Conservation (phyloP, 2,888 invertebrate genomes). For the Ptychoptera contaminata region DNA sequence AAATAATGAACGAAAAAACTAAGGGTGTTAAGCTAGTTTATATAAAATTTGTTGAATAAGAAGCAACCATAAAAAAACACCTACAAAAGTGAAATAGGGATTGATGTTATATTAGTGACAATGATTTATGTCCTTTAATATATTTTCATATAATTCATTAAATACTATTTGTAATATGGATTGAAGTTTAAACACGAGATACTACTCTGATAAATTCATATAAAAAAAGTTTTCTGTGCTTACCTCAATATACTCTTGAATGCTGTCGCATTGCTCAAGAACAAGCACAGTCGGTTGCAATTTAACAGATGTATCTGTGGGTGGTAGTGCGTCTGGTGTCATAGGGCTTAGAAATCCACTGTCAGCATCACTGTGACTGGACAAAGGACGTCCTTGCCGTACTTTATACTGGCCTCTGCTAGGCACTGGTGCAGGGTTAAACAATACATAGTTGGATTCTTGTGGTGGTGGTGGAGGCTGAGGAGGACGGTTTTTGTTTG, state of each 20-base stretch:
- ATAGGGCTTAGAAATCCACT: slow-evolving; percentile 47
- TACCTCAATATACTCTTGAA: slow-evolving; percentile 31
- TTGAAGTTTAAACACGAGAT: background rate
- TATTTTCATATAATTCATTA: too few species aligned
- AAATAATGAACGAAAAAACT: too few species aligned
- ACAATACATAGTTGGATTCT: slow-evolving; percentile 10
- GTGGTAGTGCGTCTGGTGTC: slow-evolving; percentile 36
- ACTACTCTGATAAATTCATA: background rate
- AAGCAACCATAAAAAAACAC: too few species aligned
- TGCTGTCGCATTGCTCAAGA: slow-evolving; percentile 29
- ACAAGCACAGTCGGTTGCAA: slow-evolving; percentile 24
- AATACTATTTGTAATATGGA: too few species aligned
- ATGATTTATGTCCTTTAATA: too few species aligned
- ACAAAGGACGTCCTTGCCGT: slow-evolving; percentile 25
- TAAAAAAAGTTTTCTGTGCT: slow-evolving; percentile 12
- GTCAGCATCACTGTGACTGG: slow-evolving; percentile 42
- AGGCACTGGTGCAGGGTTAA: slow-evolving; percentile 19
- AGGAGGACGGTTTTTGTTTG: slow-evolving; percentile 8
- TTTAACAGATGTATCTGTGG: background rate
- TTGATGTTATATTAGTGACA: too few species aligned
- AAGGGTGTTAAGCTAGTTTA: too few species aligned
- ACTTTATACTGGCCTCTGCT: slow-evolving; percentile 25
- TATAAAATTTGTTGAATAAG: too few species aligned
- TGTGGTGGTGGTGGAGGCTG: slow-evolving; percentile 15
- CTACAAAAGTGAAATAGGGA: too few species aligned